Base-by-base conservation (phyloP, 2,113 vertebrate species). In the Odobenus rosmarus region DNA sequence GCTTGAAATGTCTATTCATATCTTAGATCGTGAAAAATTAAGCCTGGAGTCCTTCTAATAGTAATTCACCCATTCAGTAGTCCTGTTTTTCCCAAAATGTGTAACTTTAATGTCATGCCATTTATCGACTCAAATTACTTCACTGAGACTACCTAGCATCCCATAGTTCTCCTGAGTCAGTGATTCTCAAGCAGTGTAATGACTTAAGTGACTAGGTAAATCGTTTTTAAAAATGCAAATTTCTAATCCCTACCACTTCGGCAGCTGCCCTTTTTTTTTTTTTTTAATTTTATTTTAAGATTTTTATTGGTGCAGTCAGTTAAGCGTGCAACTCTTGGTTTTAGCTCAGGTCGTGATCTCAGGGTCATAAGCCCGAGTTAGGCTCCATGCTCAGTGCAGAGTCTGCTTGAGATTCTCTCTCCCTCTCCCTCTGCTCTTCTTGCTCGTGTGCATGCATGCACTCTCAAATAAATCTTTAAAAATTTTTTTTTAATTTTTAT, bases 81-180 rank as follows among this genome's bases (percentile, higher is more conserved):
- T 72, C 55, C 69, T 88, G 12, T 83, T 98, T 90, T 85, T 93
- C 39, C 39, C 36, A 88, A 88, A 84, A 84, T 84, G 28, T 74
- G 0, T 59, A 80, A 92, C 7, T 88, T 88, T 67, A 93, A 53
- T 87, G 3, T 79, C 15, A 51, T 81, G 13, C 31, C 33, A 51
- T 62, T 74, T 92, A 79, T 72, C 53, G 87, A 53, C 46, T 64
- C 59, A 57, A 81, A 15, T 67, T 76, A 51, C 57, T 90, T 88
- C 28, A 33, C 31, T 76, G 42, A 85, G 57, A 81, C 62, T n/a
- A 81, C 0, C 46, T 80, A 31, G 12, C 61, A 9, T 90, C 57
- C 26, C 24, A 61, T 21, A 59, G 53, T 90, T 53, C 31, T 39
- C 13, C 11, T 85, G 51, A 12, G 16, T 88, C 33, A 89, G 5